Evolutionary conservation across 2,797 vertebrate genomes (phyloP).

Genomic region (Anguilla anguilla): DNA sequence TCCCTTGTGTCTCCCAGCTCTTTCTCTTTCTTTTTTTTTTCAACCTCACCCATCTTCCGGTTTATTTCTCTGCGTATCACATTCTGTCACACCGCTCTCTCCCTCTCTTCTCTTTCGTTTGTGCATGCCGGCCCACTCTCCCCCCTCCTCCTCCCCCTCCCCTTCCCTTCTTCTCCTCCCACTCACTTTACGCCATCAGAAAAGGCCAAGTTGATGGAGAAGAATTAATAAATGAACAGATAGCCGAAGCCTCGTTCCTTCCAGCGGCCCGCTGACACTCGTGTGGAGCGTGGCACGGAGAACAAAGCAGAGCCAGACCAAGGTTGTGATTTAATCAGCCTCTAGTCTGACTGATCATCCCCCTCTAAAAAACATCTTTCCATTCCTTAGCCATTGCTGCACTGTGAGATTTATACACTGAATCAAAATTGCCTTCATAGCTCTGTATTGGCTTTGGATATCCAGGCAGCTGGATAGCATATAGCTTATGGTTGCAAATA

Average conservation of each 20-base stretch:
- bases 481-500: not conserved
- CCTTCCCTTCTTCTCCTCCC: not conserved
- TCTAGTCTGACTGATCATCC: not conserved
- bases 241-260: not conserved
- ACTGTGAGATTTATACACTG: not conserved
- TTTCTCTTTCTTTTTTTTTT: not conserved
- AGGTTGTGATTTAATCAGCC: constrained; percentile 7
- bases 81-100: not conserved
- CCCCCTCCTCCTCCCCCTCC: not conserved
- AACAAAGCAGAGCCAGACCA: not conserved
- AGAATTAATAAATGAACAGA: not conserved
- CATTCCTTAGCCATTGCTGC: not conserved
- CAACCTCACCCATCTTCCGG: constrained; percentile 13
- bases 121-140: not conserved
- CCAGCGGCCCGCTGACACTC: not conserved
- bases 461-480: not conserved
- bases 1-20: not conserved
- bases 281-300: not conserved
- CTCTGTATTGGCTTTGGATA: not conserved
- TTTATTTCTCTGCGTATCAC: constrained; percentile 8
- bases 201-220: constrained; percentile 14
- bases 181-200: constrained; percentile 16
- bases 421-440: not conserved
- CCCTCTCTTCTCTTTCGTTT: not conserved
- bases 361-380: not conserved